Base-by-base conservation (phyloP, 2,113 vertebrate species). In the Chlamydotis undulata region DNA sequence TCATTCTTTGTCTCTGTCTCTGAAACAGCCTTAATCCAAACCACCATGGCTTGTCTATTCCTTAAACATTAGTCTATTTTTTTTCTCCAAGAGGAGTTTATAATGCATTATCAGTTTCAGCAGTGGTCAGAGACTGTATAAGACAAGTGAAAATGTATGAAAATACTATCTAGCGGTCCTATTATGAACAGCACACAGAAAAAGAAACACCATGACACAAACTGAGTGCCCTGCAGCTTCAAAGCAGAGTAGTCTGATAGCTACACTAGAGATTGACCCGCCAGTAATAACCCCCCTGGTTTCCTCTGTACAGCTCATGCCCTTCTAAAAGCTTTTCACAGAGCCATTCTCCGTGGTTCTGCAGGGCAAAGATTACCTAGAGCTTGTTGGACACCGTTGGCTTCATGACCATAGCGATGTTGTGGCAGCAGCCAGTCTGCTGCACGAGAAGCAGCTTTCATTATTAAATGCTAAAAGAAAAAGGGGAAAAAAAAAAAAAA, bases 201-300 rank as follows among this genome's bases (percentile, higher is more conserved):
- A 89, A 92, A 88, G 49, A 89, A 83, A 39, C 50, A 45, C 29
- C 2, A 2, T 47, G n/a, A 59, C 52, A 77, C 15, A 78, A 60
- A 29, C 18, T 83, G 65, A 43, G 14, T 63, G 35, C 35, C 50
- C 41, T 37, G 37, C 28, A 55, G 59, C 79, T 93, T 93, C 50
- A 69, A 83, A 94, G n/a, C 0, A 0, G 10, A 29, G 18, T 18
- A 60, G 57, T 41, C 0, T 0, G 50, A 56, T 47, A 78, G 33
- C 25, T 53, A 37, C 60, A 67, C 23, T 43, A 80, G 83, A 64
- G 57, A 90, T 67, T 53, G 64, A 6, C 39, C 19, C 26, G 14
- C 71, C 28, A 37, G 21, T 75, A 81, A 68, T 52, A 87, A 53
- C 52, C 35, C 49, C 25, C 69, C 1, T 0, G 13, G 53, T 57